A percentile compares a stretch with the other conserved stretches of the same genome.
Conservation (phyloP, 2,113 vertebrate species). For the Albula goreensis region DNA sequence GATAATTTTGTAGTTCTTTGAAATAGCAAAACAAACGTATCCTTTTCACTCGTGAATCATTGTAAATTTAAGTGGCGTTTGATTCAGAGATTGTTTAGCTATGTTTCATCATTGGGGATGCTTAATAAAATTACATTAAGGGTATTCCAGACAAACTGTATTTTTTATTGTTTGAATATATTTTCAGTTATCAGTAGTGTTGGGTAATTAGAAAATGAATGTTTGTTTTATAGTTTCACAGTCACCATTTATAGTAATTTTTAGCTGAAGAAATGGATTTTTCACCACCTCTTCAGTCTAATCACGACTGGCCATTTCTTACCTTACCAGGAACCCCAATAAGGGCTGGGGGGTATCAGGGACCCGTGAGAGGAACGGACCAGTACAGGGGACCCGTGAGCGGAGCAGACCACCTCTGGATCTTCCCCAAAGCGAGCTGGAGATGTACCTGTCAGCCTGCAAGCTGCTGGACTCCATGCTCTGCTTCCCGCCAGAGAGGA, state of each 20-base stretch:
- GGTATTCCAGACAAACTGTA: too few species aligned
- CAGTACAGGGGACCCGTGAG: constrained; percentile 47
- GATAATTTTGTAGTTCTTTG: too few species aligned
- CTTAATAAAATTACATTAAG: too few species aligned
- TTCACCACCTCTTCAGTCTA: neutral
- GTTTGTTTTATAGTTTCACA: too few species aligned
- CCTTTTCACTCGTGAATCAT: too few species aligned
- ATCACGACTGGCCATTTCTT: constrained; percentile 5
- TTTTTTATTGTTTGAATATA: too few species aligned
- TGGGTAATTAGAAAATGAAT: too few species aligned
- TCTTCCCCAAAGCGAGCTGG: constrained; percentile 74
- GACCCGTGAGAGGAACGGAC: constrained; percentile 67
- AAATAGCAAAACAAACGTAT: too few species aligned
- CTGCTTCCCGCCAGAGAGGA: constrained; percentile 86
- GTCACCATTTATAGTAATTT: neutral
- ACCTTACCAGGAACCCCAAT: constrained; percentile 62
- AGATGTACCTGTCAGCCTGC: constrained; percentile 88
- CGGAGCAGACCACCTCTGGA: constrained; percentile 54
- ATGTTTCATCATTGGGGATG: too few species aligned
- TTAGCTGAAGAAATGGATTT: neutral
- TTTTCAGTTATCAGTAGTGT: too few species aligned
- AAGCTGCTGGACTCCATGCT: constrained; percentile 92
- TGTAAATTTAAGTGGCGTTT: too few species aligned
- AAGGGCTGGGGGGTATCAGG: constrained; percentile 62
- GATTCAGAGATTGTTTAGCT: too few species aligned